These are phyloP conservation scores for Deilephila porcellus DNA, from an alignment of 2,888 invertebrate genomes.

Conservation along the genomic window DNA sequence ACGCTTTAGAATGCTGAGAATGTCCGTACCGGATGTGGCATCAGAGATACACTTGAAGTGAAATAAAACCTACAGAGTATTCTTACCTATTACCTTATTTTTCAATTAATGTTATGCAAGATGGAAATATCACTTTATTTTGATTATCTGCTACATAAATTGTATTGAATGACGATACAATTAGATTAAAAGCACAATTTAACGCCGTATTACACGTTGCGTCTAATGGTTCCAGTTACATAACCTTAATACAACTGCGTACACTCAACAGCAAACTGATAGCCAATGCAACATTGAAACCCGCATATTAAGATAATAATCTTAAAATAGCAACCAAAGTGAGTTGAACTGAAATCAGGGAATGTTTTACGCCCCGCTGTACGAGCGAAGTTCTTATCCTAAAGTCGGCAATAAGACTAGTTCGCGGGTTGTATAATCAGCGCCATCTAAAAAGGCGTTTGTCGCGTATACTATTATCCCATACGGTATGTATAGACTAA, in stretches of 20 bases:
- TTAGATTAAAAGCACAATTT: neutral
- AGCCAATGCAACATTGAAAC: conserved; percentile 20
- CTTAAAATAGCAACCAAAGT: conserved; percentile 32
- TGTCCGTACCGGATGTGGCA: conserved; percentile 62
- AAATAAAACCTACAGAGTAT: neutral
- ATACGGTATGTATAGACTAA: conserved; percentile 41
- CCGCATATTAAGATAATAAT: conserved; percentile 34
- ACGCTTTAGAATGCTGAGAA: conserved; percentile 54
- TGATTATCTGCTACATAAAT: neutral
- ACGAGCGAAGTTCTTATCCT: conserved; percentile 7
- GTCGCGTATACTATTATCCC: conserved; percentile 34
- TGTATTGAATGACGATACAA: neutral
- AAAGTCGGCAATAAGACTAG: conserved; percentile 55
- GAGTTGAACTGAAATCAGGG: conserved; percentile 22
- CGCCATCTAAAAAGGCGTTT: conserved; percentile 53
- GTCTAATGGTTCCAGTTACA: neutral
- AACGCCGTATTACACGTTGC: conserved; percentile 3
- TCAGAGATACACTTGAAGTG: neutral
- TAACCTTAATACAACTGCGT: neutral
- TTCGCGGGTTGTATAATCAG: conserved; percentile 50
- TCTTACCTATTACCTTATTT: neutral
- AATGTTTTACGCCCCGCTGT: neutral
- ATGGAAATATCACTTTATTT: conserved; percentile 3
- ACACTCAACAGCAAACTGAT: neutral
- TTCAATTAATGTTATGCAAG: neutral